Evolutionary conservation across 2,888 invertebrate species (phyloP), one percentile per base, ranked within the genome.

Genomic region (Spodoptera picta): DNA sequence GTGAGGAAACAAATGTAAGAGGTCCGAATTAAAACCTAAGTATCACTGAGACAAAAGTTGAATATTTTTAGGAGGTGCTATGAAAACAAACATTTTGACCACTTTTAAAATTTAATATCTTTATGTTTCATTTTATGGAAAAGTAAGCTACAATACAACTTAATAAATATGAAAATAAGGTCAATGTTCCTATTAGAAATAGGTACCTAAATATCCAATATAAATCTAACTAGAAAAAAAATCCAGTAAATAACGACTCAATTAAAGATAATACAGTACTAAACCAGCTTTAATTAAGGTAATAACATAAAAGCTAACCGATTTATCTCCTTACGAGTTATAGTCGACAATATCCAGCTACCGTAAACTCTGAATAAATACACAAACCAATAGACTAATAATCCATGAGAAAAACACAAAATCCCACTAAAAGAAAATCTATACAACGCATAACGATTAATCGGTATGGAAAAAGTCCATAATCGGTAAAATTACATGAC

Each of bases 361-460:
- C 36, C 41, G 14, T 43, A 45, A 45, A 54, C 23, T 50, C 19
- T 10, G 43, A 54, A 62, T 49, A 44, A 63, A 49, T 46, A 57
- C 10, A 48, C 51, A 61, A 63, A 27, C 44, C 12, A 31, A 62
- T 43, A 24, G 48, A 54, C 19, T 50, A 60, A 60, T 74, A 64
- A 46, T 14, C 47, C 73, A 77, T 75, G 69, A 69, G 74, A 77
- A 73, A 65, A 60, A 65, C 58, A 44, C n/a, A 44, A 66, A 66
- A 60, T 77, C 55, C 45, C 5, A 42, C 10, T 53, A 68, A 65
- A 52, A 65, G 53, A 51, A 48, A 50, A 73, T 19, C 46, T 23
- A 36, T 47, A 41, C 53, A n/a, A 43, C 62, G 55, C 53, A 50
- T 59, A 55, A 70, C 27, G 51, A 41, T 48, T 12, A 49, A 36